Evolutionary conservation across 2,888 invertebrate species (phyloP), one percentile per base, ranked within the genome.

Genomic region (Carcina quercana): DNA sequence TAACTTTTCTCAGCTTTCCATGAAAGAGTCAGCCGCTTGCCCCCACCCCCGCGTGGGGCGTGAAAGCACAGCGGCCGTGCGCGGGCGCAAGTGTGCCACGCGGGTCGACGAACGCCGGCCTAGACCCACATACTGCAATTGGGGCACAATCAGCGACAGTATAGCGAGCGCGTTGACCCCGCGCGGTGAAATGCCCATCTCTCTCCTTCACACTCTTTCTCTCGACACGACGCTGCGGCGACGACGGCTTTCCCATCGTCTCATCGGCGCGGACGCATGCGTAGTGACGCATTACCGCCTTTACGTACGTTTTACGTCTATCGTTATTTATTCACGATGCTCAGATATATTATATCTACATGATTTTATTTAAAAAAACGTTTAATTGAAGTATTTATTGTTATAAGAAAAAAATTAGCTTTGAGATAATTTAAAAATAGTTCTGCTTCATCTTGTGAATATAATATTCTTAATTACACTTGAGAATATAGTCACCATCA

Each of bases 71-170:
- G 66, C 64, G 67, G 13, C 53, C 67, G 65, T 67, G 72, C 74
- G 74, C 73, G 64, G 64, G 73, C 71, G 74, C 66, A 80, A 80
- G 79, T 84, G 69, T 80, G 83, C 59, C 85, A 71, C 62, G 63
- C 73, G 74, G 83, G 84, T 84, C 83, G 75, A 74, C 76, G 84
- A 79, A 78, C 82, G 83, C 79, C 80, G 85, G 80, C 85, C 85
- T 85, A 85, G 85, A 84, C 85, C 85, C 71, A 84, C 80, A 71
- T 85, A 66, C 51, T 53, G 63, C 73, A 83, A 84, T 84, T 82
- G 79, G 84, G 82, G 58, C 80, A 80, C 73, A 83, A 84, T 83
- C 80, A 83, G 83, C 73, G 84, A 85, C 73, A 84, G 83, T 83
- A 76, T 63, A 67, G 63, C 63, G 64, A 69, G 82, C 69, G 69